Base-by-base conservation (phyloP, 1,140 invertebrate genomes). In the Thaumetopoea pityocampa region DNA sequence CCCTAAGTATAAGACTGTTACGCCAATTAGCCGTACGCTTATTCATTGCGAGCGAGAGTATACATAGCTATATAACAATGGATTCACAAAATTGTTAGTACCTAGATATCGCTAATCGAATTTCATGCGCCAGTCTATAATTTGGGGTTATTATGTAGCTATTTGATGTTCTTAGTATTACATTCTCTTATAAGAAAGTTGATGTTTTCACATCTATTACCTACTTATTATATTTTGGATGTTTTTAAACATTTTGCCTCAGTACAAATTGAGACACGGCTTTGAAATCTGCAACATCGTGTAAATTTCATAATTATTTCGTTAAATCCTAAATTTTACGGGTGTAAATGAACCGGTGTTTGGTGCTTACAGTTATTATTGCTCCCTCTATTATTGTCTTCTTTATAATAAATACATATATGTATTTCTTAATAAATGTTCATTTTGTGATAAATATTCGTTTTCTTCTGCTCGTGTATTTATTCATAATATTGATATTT, bases 171-270 rank as follows among this genome's bases (percentile, higher is more conserved):
- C 34, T 36, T 16, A n/a, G n/a, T n/a, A n/a, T 36, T 10, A 36
- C 23, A 36, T n/a, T n/a, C n/a, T n/a, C n/a, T n/a, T n/a, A n/a
- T n/a, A 36, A 36, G 34, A 36, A 36, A 36, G 34, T 36, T 26
- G 34, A 15, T 26, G 34, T 36, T 26, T 8, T 36, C 34, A 17
- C 5, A 23, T 26, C 15, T 18, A 16, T 36, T 2, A 36, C 8
- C 2, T 36, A 8, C 27, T 24, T 35, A 22, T 26, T 26, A 26
- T 7, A 26, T 6, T 18, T 36, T 14, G 9, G 27, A 36, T 36
- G 27, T 36, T 36, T 26, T 6, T 6, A 26, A 36, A 17, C n/a
- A 16, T 18, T 36, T 36, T 36, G 22, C 22, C n/a, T n/a, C n/a
- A n/a, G n/a, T n/a, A n/a, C n/a, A n/a, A n/a, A n/a, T n/a, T n/a